Evolutionary conservation across 2,888 invertebrate genomes (phyloP), one percentile per base, ranked within the genome.

Genomic region (Odontocolon sp.): DNA sequence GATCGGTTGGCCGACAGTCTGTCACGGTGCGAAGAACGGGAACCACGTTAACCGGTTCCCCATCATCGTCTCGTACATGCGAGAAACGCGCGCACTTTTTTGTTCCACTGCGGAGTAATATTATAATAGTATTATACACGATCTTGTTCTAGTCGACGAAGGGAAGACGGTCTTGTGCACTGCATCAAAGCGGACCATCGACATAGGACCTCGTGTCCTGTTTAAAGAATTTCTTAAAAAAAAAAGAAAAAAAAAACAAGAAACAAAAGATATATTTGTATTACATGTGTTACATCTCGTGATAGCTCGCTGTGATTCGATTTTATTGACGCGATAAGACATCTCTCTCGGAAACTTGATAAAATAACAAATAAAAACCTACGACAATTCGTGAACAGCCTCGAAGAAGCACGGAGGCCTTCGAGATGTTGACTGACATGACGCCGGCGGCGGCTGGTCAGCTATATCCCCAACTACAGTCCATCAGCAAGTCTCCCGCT

Each of bases 381-480:
- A 38, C 56, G 40, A 47, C 45, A 57, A 72, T 42, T n/a, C 40
- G 72, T 74, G 73, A 33, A 73, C 38, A 70, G 69, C 74, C 72
- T 66, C 75, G 73, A 77, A 71, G 73, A 74, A 73, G 78, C 75
- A 77, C 81, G 76, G 79, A 76, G 67, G 77, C 74, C 67, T 70
- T 77, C 80, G 84, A 83, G 79, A 91, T 91, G 91, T 86, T 91
- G 85, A 91, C 91, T 80, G 91, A 91, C 84, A 90, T 91, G 90
- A 90, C 90, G 66, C 91, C 90, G 84, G 90, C 90, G 80, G 89
- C 90, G 83, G 90, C 90, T 84, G 90, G 91, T 81, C 91, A 91
- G 81, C 90, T 91, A 28, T 91, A 91, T 79, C 90, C 90, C 56
- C 90, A 90, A 81, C 86, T 90, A 68, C 90, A 90, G 81, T 89